Percentiles rank a stretch among this genome's conserved stretches.
Evolutionary conservation across 2,797 vertebrate genomes (phyloP).

Genomic region (Thunnus albacares): DNA sequence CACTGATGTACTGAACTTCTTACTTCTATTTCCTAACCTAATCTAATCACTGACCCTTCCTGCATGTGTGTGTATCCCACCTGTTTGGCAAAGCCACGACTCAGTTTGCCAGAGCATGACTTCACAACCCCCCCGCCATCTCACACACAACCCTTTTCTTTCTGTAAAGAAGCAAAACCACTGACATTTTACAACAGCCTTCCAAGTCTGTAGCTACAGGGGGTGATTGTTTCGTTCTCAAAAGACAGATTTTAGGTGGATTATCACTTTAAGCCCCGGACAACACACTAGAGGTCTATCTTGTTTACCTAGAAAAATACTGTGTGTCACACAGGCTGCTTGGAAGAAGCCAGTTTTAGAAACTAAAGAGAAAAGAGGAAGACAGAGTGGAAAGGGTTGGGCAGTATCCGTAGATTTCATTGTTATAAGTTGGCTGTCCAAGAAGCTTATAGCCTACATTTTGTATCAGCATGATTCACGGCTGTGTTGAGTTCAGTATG

Average conservation of each 20-base stretch:
- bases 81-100: slow-evolving; percentile 31
- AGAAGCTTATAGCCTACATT: slow-evolving; percentile 10
- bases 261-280: slow-evolving; percentile 7
- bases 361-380: slow-evolving; percentile 42
- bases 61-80: slow-evolving; percentile 35
- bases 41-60: slow-evolving; percentile 11
- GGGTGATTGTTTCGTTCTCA: slow-evolving; percentile 8
- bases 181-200: neutral
- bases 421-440: slow-evolving; percentile 39
- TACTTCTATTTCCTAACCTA: slow-evolving; percentile 4
- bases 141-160: neutral
- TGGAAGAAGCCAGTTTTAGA: slow-evolving; percentile 23
- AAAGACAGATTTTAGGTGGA: slow-evolving; percentile 1
- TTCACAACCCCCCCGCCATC: neutral
- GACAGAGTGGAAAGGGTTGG: slow-evolving; percentile 14
- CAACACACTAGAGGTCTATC: slow-evolving; percentile 8
- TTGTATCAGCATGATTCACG: slow-evolving; percentile 24
- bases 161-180: neutral
- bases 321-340: slow-evolving; percentile 2
- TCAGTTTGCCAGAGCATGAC: slow-evolving; percentile 26
- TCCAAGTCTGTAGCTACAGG: neutral
- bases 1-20: neutral
- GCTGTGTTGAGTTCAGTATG: slow-evolving; percentile 4
- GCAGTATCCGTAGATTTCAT: slow-evolving; percentile 40
- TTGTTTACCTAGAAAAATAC: slow-evolving; percentile 32